Base-by-base conservation (phyloP, 2,888 invertebrate genomes). In the Pyrocoelia pectoralis region DNA sequence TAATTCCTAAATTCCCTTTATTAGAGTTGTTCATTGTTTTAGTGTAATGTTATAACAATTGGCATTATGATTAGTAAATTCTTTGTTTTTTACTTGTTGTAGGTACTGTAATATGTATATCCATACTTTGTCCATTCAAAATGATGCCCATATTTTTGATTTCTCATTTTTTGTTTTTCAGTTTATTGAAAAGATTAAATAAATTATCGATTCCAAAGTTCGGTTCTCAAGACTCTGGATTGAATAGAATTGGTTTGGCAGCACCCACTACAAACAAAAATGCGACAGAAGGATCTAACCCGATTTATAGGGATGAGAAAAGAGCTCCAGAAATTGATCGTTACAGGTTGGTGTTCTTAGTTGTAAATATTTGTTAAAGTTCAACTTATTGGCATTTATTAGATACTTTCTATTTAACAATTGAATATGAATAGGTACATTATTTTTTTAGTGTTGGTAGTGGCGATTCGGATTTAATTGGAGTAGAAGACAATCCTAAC, bases 191-290 rank as follows among this genome's bases (percentile, higher is more conserved):
- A 2, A 86, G 87, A 6, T 81, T 90, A 10, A 84, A 86, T 68
- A 89, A 87, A 2, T 79, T 90, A 10, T 86, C 88, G 0, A 84
- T 84, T 68, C 86, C 86, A 0, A 86, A 86, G 72, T 89, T 88
- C 77, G 88, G 87, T 0, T 89, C 89, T 0, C 82, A 86, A 71
- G 86, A 86, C 67, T 87, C 88, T 0, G 86, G 84, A 1, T 79
- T 87, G 65, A 88, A 87, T 80, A 84, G 85, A 70, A 79, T 79
- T 10, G 80, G 80, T 49, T 81, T 76, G n/a, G 74, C 76, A 19
- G 81, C 84, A 0, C 91, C 91, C 6, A 88, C 87, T 38, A 89
- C 90, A 51, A 92, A 92, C 81, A 86, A 86, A 68, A 88, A 89
- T 79, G 87, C 90, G 0, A 79, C 85, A 1, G 89, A 89, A 74